These are phyloP conservation scores for Perdita meconis DNA, from an alignment of 2,888 invertebrate genomes.

Conservation along the genomic window DNA sequence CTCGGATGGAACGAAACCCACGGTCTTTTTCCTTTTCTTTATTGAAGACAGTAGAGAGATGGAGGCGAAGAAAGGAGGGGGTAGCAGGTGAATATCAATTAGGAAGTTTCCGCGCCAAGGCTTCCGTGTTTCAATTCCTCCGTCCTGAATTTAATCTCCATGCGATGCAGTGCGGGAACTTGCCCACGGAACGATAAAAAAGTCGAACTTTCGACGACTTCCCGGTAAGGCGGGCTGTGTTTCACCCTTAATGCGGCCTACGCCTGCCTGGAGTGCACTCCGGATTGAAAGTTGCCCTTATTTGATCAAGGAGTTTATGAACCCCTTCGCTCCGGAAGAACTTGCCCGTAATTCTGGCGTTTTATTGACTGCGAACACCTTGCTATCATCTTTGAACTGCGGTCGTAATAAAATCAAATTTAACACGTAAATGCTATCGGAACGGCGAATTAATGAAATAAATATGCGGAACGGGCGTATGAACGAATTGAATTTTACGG, in stretches of 20 bases:
- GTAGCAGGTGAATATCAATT: slow-evolving; percentile 50
- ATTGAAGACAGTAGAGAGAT: neutral
- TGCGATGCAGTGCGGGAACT: slow-evolving; percentile 40
- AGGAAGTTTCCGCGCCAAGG: slow-evolving; percentile 54
- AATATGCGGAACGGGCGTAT: neutral
- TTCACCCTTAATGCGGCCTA: slow-evolving; percentile 36
- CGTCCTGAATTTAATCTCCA: slow-evolving; percentile 44
- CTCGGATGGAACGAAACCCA: neutral
- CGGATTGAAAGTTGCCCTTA: slow-evolving; percentile 48
- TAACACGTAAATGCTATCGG: neutral
- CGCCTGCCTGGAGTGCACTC: slow-evolving; percentile 30
- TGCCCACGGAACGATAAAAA: slow-evolving; percentile 40
- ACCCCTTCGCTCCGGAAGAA: slow-evolving; percentile 8
- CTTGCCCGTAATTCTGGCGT: neutral
- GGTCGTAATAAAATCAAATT: neutral
- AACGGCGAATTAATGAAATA: slow-evolving; percentile 24
- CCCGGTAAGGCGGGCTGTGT: slow-evolving; percentile 50
- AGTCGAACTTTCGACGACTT: slow-evolving; percentile 56
- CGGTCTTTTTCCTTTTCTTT: neutral
- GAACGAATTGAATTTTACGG: slow-evolving; percentile 38
- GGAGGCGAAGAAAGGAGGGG: neutral
- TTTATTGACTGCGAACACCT: slow-evolving; percentile 6
- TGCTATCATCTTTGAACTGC: neutral
- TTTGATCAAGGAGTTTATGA: slow-evolving; percentile 56
- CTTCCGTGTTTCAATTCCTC: slow-evolving; percentile 46